phyloP scores from a whole-genome alignment of 2,797 vertebrate genomes.

The Oreortyx pictus region DNA sequence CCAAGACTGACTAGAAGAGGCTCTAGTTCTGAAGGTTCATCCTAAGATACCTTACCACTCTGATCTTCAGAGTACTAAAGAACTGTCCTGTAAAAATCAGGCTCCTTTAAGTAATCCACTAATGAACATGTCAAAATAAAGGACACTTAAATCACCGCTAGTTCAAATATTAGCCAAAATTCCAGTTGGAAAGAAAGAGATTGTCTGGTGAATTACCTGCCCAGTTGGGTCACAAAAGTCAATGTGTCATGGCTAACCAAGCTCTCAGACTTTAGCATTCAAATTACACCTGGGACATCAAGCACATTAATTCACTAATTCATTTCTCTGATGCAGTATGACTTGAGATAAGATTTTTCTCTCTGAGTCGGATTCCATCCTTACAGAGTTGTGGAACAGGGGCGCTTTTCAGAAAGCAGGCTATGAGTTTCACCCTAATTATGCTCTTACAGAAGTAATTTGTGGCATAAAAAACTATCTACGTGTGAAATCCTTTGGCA shows the following conservation, averaged over 20 bases:
- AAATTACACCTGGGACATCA: neutral
- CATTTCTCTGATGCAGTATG: neutral
- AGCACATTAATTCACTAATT: neutral
- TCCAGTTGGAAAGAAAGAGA: neutral
- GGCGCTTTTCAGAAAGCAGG: neutral
- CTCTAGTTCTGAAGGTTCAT: neutral
- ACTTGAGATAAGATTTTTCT: neutral
- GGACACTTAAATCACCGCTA: neutral
- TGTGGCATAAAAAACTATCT: neutral
- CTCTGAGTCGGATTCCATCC: neutral
- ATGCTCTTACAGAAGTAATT: neutral
- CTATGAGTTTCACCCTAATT: neutral
- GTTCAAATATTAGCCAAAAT: neutral
- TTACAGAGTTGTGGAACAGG: neutral
- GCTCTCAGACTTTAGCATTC: neutral
- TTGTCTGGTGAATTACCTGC: neutral
- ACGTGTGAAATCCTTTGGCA: neutral
- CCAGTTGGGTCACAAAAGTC: neutral
- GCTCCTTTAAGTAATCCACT: neutral
- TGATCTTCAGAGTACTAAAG: neutral
- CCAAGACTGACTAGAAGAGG: neutral
- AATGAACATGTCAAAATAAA: neutral
- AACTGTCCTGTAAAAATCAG: neutral
- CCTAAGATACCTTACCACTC: neutral
- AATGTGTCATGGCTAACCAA: neutral